A percentile compares a stretch with the other conserved stretches of the same genome.
These are phyloP conservation scores for Typhlichthys subterraneus DNA, from an alignment of 2,797 vertebrate species.

Conservation along the genomic window DNA sequence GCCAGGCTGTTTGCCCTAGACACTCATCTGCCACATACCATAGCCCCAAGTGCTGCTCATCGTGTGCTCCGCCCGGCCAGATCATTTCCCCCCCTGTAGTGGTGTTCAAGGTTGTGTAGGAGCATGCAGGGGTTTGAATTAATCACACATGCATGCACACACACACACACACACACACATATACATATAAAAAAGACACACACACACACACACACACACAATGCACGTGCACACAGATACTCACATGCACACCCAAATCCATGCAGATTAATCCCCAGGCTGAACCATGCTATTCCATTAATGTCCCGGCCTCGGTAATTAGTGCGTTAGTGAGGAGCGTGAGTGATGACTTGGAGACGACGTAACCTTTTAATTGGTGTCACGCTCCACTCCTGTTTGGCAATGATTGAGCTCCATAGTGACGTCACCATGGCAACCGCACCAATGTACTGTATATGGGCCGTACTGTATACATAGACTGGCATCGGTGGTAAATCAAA, in stretches of 20 bases:
- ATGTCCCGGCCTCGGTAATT: slow-evolving; percentile 77
- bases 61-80: slow-evolving; percentile 44
- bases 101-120: slow-evolving; percentile 68
- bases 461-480: slow-evolving; percentile 30
- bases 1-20: slow-evolving; percentile 28
- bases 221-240: slow-evolving; percentile 12
- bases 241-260: slow-evolving; percentile 46
- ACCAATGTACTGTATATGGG: slow-evolving; percentile 58
- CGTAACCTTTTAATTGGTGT: slow-evolving; percentile 80
- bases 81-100: slow-evolving; percentile 65
- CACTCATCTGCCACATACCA: slow-evolving; percentile 12
- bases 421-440: slow-evolving; percentile 63
- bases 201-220: slow-evolving; percentile 4
- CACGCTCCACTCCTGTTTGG: slow-evolving; percentile 70
- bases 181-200: neutral
- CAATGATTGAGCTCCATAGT: slow-evolving; percentile 69
- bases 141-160: slow-evolving; percentile 59
- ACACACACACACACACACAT: slow-evolving; percentile 18
- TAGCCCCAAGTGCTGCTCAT: slow-evolving; percentile 40
- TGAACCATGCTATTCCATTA: slow-evolving; percentile 76
- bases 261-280: slow-evolving; percentile 76
- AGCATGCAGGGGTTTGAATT: slow-evolving; percentile 64
- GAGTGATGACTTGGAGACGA: slow-evolving; percentile 73
- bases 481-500: slow-evolving; percentile 64
- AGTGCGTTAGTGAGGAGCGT: slow-evolving; percentile 73